These are phyloP conservation scores for Mastigias papua DNA, from an alignment of 30 jellyfish, hydroid and myxozoan species.

Conservation along the genomic window DNA sequence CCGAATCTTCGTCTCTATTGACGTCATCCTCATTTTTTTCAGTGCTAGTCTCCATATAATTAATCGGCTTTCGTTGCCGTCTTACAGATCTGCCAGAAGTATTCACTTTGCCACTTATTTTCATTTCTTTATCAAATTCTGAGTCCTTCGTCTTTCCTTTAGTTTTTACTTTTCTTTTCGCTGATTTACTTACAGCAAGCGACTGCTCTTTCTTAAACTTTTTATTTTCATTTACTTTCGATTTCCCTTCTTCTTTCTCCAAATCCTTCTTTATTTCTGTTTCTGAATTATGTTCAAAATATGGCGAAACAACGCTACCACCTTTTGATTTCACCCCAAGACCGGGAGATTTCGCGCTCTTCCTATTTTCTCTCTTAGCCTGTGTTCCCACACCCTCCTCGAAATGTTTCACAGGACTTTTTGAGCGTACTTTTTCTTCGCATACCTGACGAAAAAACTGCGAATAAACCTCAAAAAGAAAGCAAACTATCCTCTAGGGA, in stretches of 20 bases:
- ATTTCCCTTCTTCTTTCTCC: constrained; percentile 2
- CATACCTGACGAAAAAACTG: background rate
- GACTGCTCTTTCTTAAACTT: background rate
- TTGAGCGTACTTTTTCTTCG: constrained; percentile 3
- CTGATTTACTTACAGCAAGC: background rate
- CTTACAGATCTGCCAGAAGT: background rate
- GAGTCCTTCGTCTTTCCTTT: background rate
- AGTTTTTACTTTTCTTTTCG: background rate
- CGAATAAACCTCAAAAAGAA: background rate
- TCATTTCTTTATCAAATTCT: background rate
- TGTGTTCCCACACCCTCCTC: background rate
- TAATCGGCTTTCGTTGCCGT: constrained; percentile 17
- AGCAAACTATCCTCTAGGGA: background rate
- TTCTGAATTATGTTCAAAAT: background rate
- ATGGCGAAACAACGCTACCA: background rate
- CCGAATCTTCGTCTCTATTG: background rate
- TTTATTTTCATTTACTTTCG: no score
- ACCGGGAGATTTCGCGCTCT: background rate
- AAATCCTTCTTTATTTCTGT: constrained; percentile 9
- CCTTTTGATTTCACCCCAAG: background rate
- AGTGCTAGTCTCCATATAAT: constrained; percentile 24
- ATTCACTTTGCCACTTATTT: background rate
- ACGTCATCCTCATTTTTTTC: constrained; percentile 1
- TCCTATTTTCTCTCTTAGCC: background rate
- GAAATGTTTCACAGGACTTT: constrained; percentile 22